Base-by-base conservation (phyloP, 2,888 invertebrate genomes). In the Spodoptera exigua region DNA sequence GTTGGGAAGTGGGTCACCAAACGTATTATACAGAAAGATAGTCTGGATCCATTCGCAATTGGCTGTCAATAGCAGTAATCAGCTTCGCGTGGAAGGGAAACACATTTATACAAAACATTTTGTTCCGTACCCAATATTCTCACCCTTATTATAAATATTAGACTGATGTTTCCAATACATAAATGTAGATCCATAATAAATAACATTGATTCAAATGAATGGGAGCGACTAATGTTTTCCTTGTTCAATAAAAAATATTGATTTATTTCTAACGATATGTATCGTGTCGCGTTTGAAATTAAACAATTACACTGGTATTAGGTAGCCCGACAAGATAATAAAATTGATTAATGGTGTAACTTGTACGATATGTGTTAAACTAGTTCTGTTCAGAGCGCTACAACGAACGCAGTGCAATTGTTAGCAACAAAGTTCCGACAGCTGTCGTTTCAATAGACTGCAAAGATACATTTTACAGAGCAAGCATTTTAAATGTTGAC, bases 1-100 rank as follows among this genome's bases (percentile, higher is more conserved):
- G 56, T 57, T 65, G 46, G 43, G 58, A 87, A 83, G 73, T 82
- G 74, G 85, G 85, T 85, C 86, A 85, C 73, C 72, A 65, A 63
- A 63, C 61, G 60, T 73, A 70, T 70, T 77, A 76, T 74, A 63
- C 72, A 73, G 77, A 68, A 72, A 69, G 76, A 76, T 75, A 74
- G 74, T 61, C 73, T 74, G 77, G 60, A 79, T 72, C 67, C 63
- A 70, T 70, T 74, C 70, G 48, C 66, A 69, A 57, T 53, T 65
- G 36, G 63, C 83, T 82, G 83, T 83, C 84, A 82, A 78, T 81
- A 72, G 60, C 79, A 80, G 69, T 75, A 73, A 78, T 66, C 61
- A 64, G 65, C 61, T 77, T 56, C 63, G 61, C 53, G 37, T 53
- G 54, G 61, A 70, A 53, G 43, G 47, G 49, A 66, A 70, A 64